Evolutionary conservation across 37 sponge, comb jelly and placozoan species (phyloP).

Genomic region (Eunapius fragilis): DNA sequence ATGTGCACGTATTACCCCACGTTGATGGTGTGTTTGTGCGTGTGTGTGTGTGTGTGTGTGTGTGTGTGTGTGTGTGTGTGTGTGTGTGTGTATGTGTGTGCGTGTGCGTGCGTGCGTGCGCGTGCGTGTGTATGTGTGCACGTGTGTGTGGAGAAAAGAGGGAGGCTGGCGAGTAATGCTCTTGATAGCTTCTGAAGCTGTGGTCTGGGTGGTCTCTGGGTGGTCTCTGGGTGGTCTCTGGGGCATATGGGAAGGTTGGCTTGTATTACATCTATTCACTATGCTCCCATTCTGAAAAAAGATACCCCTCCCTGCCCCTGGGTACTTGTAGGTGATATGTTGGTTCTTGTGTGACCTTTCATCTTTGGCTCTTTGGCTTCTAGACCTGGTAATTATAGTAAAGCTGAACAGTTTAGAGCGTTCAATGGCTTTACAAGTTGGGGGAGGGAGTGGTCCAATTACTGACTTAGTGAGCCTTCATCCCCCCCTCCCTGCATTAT

Average conservation of each 20-base stretch:
- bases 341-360: no score
- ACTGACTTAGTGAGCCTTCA: no score
- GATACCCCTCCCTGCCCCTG: no score
- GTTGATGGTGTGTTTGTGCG: conserved; percentile 11
- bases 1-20: not conserved
- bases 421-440: no score
- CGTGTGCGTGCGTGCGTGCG: conserved; percentile 41
- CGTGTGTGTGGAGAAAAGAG: not conserved
- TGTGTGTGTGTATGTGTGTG: conserved; percentile 54
- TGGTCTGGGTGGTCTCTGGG: not conserved
- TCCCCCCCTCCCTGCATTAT: no score
- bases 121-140: not conserved
- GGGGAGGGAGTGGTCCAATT: no score
- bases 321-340: no score
- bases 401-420: no score
- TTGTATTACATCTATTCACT: not conserved
- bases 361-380: no score
- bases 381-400: no score
- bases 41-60: conserved; percentile 57
- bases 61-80: conserved; percentile 44
- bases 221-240: not conserved
- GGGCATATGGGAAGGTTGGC: not conserved
- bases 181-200: not conserved
- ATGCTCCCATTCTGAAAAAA: not conserved
- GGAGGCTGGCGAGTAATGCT: not conserved